Evolutionary conservation across 2,113 vertebrate genomes (phyloP).

Genomic region (Tauraco erythrolophus): DNA sequence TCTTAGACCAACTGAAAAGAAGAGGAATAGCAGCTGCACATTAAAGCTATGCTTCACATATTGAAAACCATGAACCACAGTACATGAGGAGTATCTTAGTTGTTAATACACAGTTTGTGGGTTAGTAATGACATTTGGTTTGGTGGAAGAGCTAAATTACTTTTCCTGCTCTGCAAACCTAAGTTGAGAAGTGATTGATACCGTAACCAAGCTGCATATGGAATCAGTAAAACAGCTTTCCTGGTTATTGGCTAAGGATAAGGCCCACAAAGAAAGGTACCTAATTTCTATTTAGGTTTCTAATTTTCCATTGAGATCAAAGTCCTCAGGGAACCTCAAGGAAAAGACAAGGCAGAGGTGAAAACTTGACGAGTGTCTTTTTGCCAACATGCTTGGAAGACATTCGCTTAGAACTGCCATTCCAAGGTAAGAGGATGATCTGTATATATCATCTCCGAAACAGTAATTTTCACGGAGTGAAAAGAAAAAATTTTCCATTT

Average conservation of each 20-base stretch:
- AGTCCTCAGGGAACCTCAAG: neutral
- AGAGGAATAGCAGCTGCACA: neutral
- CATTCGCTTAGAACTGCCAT: neutral
- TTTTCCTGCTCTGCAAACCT: neutral
- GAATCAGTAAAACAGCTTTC: neutral
- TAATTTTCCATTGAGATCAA: neutral
- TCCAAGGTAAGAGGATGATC: neutral
- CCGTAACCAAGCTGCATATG: fast-evolving
- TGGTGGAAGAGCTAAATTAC: neutral
- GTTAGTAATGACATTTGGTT: neutral
- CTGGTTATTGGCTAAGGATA: neutral
- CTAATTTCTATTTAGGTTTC: neutral
- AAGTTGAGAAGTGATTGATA: neutral
- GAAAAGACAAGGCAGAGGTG: neutral
- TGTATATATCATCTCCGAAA: neutral
- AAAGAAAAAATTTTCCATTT: neutral
- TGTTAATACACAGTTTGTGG: neutral
- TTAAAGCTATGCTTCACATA: neutral
- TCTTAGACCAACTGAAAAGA: neutral
- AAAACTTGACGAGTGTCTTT: neutral
- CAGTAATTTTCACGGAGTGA: neutral
- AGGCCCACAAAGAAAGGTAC: neutral
- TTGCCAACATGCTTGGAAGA: neutral
- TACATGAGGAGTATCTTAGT: neutral
- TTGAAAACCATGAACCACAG: neutral